A percentile compares a stretch with the other conserved stretches of the same genome.
Conservation (phyloP, 2,113 vertebrate genomes). For the Caranx ignobilis region DNA sequence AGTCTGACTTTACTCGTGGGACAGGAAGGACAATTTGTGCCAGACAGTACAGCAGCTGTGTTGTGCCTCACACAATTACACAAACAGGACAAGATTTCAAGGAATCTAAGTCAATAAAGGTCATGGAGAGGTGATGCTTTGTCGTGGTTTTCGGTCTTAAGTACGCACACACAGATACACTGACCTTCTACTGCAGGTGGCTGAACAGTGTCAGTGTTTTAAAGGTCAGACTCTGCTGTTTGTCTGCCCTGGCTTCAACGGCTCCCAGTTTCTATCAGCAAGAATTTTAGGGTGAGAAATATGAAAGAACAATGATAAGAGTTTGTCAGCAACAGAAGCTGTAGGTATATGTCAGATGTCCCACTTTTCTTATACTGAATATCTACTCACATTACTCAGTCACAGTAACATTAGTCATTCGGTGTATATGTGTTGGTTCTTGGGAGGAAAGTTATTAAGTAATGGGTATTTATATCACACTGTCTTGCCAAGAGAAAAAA, state of each 20-base stretch:
- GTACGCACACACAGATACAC: conserved; percentile 6
- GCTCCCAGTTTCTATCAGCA: conserved; percentile 15
- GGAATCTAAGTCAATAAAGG: neutral
- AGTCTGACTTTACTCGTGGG: neutral
- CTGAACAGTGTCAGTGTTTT: conserved; percentile 39
- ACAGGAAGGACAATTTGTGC: neutral
- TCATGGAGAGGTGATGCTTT: conserved; percentile 18
- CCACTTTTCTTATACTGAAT: neutral
- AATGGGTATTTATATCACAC: neutral
- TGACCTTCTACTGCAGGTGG: conserved; percentile 68
- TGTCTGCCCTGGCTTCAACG: conserved; percentile 34
- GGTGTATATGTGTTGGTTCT: neutral
- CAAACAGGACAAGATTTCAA: conserved; percentile 6
- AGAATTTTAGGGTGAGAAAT: conserved; percentile 13
- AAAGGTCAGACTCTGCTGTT: conserved; percentile 51
- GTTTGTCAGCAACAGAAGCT: neutral
- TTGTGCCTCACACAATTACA: neutral
- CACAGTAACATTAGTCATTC: neutral
- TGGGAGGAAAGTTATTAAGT: neutral
- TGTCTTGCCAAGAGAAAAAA: neutral
- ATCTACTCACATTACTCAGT: neutral
- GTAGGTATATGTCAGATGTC: neutral
- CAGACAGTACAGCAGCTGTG: conserved; percentile 36
- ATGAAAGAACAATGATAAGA: neutral
- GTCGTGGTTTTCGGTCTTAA: conserved; percentile 12